These are phyloP conservation scores for Orthosia cruda DNA, from an alignment of 2,888 invertebrate species.

Conservation along the genomic window DNA sequence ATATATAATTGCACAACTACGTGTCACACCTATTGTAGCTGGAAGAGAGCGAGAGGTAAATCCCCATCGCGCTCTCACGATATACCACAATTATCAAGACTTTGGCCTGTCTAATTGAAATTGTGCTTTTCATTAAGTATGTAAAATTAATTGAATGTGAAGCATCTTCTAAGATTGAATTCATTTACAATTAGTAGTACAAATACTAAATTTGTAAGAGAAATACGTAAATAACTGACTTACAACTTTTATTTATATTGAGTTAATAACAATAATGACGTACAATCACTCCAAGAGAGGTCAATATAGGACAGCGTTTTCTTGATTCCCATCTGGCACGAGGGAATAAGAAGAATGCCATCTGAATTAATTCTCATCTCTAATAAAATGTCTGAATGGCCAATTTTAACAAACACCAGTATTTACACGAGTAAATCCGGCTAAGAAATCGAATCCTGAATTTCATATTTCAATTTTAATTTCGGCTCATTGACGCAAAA, in stretches of 20 bases:
- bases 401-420: conserved; percentile 37
- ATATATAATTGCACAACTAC: no score
- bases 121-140: no score
- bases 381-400: conserved; percentile 19
- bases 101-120: no score
- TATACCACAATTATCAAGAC: no score
- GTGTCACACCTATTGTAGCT: no score
- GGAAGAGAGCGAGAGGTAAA: no score
- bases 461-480: conserved; percentile 57
- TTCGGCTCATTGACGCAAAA: conserved; percentile 57
- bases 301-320: neutral
- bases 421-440: conserved; percentile 20
- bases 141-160: no score
- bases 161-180: no score
- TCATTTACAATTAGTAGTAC: neutral
- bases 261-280: neutral
- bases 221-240: neutral
- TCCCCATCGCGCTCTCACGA: no score
- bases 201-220: no score
- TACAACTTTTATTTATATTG: neutral
- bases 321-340: no score
- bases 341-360: neutral
- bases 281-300: neutral
- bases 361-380: conserved; percentile 11
- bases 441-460: conserved; percentile 29